A percentile compares a stretch with the other conserved stretches of the same genome.
These are phyloP conservation scores for Vipera ursinii DNA, from an alignment of 2,797 vertebrate species.

Conservation along the genomic window DNA sequence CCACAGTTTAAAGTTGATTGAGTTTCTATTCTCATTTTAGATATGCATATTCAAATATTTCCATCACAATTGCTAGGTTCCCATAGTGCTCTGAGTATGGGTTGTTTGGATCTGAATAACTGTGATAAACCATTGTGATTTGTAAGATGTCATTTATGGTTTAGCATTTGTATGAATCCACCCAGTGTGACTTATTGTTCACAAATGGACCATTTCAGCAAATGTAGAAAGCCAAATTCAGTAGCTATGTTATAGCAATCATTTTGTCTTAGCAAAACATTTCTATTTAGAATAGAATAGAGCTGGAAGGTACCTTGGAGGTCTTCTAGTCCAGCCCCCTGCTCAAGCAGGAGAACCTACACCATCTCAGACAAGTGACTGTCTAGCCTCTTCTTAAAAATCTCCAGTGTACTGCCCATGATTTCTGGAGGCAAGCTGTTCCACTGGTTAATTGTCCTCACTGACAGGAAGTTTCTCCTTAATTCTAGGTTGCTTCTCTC, in stretches of 20 bases:
- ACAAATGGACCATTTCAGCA: background rate
- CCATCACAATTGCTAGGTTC: background rate
- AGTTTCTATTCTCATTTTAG: background rate
- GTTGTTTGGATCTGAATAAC: background rate
- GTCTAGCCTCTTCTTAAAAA: too few relatives aligned
- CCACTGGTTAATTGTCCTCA: too few relatives aligned
- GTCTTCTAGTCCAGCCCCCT: too few relatives aligned
- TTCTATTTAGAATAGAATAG: background rate
- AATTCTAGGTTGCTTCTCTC: too few relatives aligned
- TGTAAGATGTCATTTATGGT: background rate
- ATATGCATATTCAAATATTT: background rate
- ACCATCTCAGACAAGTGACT: too few relatives aligned
- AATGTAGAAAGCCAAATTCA: background rate
- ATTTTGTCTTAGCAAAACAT: conserved; percentile 34
- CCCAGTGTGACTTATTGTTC: background rate
- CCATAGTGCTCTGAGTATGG: background rate
- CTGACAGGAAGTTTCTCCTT: too few relatives aligned
- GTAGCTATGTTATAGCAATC: background rate
- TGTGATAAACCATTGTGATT: background rate
- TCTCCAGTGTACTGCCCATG: too few relatives aligned
- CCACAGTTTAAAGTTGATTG: background rate
- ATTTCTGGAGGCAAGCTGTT: too few relatives aligned
- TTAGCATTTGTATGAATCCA: background rate
- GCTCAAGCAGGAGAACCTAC: too few relatives aligned
- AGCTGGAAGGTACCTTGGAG: too few relatives aligned